A percentile compares a stretch with the other conserved stretches of the same genome.
phyloP scores from a whole-genome alignment of 2,797 vertebrate species.

The Podargus strigoides region DNA sequence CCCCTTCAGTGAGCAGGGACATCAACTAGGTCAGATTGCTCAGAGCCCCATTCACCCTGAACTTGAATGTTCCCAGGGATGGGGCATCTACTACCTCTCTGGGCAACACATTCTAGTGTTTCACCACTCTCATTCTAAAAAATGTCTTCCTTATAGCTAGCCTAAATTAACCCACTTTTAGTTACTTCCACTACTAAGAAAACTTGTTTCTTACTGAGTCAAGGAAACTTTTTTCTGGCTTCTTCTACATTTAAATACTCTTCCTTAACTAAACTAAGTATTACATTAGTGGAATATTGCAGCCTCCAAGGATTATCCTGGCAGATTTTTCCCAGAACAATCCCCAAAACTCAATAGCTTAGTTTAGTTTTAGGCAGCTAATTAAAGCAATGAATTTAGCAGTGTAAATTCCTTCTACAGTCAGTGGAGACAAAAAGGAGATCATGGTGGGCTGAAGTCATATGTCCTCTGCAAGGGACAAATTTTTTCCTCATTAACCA shows the following conservation, averaged over 20 bases:
- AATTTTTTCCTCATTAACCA: neutral
- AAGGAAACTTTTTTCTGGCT: neutral
- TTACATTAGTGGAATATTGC: neutral
- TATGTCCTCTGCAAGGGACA: neutral
- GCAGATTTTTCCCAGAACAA: neutral
- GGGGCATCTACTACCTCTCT: too few relatives aligned
- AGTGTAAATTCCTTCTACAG: neutral
- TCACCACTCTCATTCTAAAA: too few relatives aligned
- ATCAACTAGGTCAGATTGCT: too few relatives aligned
- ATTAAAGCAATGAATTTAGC: slow-evolving; percentile 30
- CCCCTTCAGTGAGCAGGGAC: too few relatives aligned
- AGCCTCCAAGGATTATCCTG: neutral
- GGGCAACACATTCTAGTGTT: too few relatives aligned
- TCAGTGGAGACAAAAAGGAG: neutral
- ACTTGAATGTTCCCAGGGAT: too few relatives aligned
- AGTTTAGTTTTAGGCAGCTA: neutral
- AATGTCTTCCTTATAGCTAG: too few relatives aligned
- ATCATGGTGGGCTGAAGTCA: neutral
- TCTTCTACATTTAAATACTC: neutral
- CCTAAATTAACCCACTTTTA: too few relatives aligned
- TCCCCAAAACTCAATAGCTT: neutral
- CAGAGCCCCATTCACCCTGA: too few relatives aligned
- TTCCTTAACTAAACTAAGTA: neutral
- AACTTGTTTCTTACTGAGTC: neutral
- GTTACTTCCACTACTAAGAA: neutral